Conservation (phyloP, 1,140 invertebrate genomes). For the Nomia melanderi region DNA sequence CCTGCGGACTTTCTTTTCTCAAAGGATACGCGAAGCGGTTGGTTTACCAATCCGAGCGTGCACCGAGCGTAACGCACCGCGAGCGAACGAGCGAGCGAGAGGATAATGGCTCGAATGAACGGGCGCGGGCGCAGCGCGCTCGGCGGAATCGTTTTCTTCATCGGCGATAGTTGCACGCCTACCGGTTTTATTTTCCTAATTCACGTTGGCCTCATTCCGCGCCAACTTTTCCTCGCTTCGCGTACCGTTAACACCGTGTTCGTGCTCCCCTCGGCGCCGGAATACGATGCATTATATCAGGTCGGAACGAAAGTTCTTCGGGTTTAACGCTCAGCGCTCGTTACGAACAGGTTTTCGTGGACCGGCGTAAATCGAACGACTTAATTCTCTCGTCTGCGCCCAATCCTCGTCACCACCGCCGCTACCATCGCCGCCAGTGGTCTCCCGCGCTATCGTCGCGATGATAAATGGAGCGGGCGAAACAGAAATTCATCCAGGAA, state of each 20-base stretch:
- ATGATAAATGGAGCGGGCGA: constrained; percentile 3
- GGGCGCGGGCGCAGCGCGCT: neutral
- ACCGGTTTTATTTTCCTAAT: constrained; percentile 41
- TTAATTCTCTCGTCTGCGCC: neutral
- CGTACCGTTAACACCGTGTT: constrained; percentile 41
- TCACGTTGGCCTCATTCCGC: constrained; percentile 35
- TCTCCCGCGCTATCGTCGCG: neutral
- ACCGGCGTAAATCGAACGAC: neutral
- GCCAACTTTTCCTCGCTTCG: constrained; percentile 18
- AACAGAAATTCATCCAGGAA: neutral
- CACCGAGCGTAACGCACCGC: constrained; percentile 30
- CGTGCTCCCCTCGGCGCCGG: constrained; percentile 2
- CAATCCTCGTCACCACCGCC: neutral
- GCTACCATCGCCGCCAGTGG: too few relatives aligned
- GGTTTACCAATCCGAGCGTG: constrained; percentile 19
- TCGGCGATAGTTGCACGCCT: constrained; percentile 19
- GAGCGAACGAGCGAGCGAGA: neutral
- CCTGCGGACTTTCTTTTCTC: constrained; percentile 25
- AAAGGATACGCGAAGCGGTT: neutral
- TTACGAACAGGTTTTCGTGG: neutral
- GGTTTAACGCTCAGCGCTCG: too few relatives aligned
- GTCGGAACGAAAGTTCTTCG: constrained; percentile 31
- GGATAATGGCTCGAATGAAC: constrained; percentile 30
- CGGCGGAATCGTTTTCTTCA: constrained; percentile 12
- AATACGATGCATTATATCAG: neutral